A percentile compares a stretch with the other conserved stretches of the same genome.
These are phyloP conservation scores for Xestoiulus laeticollis DNA, from an alignment of 2,888 invertebrate species.

Conservation along the genomic window DNA sequence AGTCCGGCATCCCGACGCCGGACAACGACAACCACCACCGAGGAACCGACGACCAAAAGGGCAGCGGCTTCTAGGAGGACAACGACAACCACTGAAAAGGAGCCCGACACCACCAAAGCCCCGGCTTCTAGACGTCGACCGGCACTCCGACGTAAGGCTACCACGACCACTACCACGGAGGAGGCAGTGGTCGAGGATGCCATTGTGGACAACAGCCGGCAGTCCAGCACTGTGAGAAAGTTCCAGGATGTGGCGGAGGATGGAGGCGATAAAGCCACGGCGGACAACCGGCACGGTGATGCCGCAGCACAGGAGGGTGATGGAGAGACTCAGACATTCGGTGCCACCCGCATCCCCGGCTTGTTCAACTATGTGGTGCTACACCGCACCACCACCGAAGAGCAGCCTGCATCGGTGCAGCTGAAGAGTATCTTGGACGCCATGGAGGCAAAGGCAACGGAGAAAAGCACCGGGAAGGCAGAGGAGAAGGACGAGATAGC, in stretches of 20 bases:
- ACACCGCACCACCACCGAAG: conserved; percentile 7
- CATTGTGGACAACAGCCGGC: conserved; percentile 53
- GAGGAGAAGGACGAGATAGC: not conserved
- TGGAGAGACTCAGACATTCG: conserved; percentile 49
- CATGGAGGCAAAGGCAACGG: conserved; percentile 21
- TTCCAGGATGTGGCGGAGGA: conserved; percentile 49
- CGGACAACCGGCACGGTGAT: not conserved
- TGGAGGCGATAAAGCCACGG: not conserved
- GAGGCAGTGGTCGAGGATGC: conserved; percentile 47
- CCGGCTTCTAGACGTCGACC: conserved; percentile 52
- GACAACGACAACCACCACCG: not conserved
- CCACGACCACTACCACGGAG: conserved; percentile 43
- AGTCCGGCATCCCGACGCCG: not conserved
- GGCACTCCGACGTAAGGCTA: not conserved
- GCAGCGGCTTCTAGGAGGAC: conserved; percentile 45
- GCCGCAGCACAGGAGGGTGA: not conserved
- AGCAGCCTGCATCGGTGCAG: conserved; percentile 12
- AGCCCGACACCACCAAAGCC: conserved; percentile 71
- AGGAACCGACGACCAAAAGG: not conserved
- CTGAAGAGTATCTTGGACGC: conserved; percentile 51
- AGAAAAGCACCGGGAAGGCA: not conserved
- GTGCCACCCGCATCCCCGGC: conserved; percentile 52
- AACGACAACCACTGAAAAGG: conserved; percentile 53
- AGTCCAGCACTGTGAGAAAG: conserved; percentile 55
- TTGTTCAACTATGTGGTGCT: conserved; percentile 51